Base-by-base conservation (phyloP, 30 jellyfish, hydroid and myxozoan genomes). In the Pelagia noctiluca region DNA sequence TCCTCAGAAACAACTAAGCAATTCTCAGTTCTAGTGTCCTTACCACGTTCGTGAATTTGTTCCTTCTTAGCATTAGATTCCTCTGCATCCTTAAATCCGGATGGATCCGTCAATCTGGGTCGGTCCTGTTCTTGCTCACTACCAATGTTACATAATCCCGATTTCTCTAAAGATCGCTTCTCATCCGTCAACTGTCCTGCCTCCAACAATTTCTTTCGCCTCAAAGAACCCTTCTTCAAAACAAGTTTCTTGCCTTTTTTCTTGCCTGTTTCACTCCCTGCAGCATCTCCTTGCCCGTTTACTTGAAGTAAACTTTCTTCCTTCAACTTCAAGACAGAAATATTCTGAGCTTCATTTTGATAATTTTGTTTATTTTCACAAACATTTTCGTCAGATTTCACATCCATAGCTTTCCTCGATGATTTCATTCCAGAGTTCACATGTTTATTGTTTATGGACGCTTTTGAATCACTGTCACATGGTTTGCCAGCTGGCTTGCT, bases 221-320 rank as follows among this genome's bases (percentile, higher is more conserved):
- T 82, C 92, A 82, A 49, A n/a, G 92, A 82, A 5, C 92, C 92
- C 38, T 76, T 75, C 80, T 82, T 82, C 76, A 82, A 65, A 4
- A 82, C 92, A 11, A 82, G 33, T 30, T 82, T 82, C 86, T 82
- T 81, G 54, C 36, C 54, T 80, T 82, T 81, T 67, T 52, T 69
- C 86, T 82, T 82, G 46, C 92, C 86, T 36, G 46, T 12, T 19
- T 82, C 92, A 71, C 80, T 66, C 18, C 75, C 86, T 0, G 82
- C 54, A 35, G 82, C 74, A n/a, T 70, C 92, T 70, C 84, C 91
- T 3, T 49, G 16, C 1, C 86, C 75, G 23, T 80, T 23, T 50
- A 37, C 62, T 80, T 60, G 36, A 73, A 29, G 52, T 37, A 29
- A 23, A 50, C 37, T 62, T 19, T 52, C 68, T 19, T 3, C 16